phyloP scores from a whole-genome alignment of 2,888 invertebrate genomes.

The Timema cristinae region DNA sequence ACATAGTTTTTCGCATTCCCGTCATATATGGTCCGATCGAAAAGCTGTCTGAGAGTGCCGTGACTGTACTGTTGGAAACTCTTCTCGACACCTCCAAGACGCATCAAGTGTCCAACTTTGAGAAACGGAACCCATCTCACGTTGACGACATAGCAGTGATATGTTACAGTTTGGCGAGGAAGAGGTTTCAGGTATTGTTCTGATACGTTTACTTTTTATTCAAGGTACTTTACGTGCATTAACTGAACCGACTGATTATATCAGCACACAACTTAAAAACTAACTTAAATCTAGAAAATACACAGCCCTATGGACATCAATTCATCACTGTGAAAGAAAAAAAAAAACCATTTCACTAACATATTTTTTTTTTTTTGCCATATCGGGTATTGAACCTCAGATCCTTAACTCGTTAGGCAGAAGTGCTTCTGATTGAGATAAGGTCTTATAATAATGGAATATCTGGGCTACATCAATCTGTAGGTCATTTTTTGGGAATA shows the following conservation, averaged over 20 bases:
- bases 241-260: too few relatives aligned
- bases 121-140: constrained; percentile 47
- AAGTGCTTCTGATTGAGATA: too few relatives aligned
- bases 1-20: constrained; percentile 48
- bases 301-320: too few relatives aligned
- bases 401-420: neutral
- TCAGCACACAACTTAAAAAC: too few relatives aligned
- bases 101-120: constrained; percentile 44
- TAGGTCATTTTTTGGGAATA: too few relatives aligned
- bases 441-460: too few relatives aligned
- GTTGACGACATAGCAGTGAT: constrained; percentile 46
- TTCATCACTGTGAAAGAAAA: too few relatives aligned
- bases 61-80: constrained; percentile 43
- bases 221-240: neutral
- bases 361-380: constrained; percentile 1
- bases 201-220: neutral
- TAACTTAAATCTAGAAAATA: too few relatives aligned
- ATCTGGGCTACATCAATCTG: too few relatives aligned
- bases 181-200: constrained; percentile 35
- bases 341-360: neutral
- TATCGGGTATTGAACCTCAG: too few relatives aligned
- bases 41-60: constrained; percentile 47
- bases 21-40: constrained; percentile 50
- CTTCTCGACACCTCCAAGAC: constrained; percentile 30
- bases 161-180: constrained; percentile 40